Percentiles rank a stretch among this genome's conserved stretches.
Conservation (phyloP, 2,113 vertebrate species). For the Bubo blakistoni region DNA sequence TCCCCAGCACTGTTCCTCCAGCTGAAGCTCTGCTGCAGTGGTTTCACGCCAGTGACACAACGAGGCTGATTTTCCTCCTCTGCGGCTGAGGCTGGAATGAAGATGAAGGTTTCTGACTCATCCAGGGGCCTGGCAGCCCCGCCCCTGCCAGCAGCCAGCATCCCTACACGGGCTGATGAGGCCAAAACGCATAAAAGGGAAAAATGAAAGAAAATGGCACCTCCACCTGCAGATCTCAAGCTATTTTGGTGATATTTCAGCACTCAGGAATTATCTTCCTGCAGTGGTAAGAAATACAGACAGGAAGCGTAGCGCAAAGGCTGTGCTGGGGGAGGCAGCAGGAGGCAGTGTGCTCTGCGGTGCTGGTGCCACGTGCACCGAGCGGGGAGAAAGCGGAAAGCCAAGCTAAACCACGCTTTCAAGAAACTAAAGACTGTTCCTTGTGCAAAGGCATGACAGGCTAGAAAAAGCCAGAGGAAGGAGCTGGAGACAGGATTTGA, state of each 20-base stretch:
- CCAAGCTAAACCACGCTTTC: neutral
- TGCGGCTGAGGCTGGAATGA: neutral
- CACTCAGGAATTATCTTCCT: neutral
- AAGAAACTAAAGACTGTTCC: neutral
- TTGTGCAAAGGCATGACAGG: neutral
- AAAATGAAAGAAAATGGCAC: neutral
- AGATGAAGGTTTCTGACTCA: neutral
- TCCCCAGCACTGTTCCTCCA: neutral
- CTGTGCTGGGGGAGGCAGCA: neutral
- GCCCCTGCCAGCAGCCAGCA: neutral
- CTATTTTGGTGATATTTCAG: neutral
- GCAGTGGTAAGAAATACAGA: neutral
- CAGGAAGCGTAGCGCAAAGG: neutral
- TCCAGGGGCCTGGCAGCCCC: neutral
- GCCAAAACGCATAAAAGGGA: neutral
- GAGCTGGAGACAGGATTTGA: neutral
- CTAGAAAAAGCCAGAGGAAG: neutral
- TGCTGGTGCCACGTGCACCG: fast-evolving
- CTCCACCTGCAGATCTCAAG: neutral
- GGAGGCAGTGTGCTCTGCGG: fast-evolving
- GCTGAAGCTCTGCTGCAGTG: neutral
- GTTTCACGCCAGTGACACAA: fast-evolving
- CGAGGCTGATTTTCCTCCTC: neutral
- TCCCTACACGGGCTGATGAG: neutral
- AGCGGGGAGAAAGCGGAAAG: neutral